Base-by-base conservation (phyloP, 2,888 invertebrate genomes). In the Lydus trimaculatus region DNA sequence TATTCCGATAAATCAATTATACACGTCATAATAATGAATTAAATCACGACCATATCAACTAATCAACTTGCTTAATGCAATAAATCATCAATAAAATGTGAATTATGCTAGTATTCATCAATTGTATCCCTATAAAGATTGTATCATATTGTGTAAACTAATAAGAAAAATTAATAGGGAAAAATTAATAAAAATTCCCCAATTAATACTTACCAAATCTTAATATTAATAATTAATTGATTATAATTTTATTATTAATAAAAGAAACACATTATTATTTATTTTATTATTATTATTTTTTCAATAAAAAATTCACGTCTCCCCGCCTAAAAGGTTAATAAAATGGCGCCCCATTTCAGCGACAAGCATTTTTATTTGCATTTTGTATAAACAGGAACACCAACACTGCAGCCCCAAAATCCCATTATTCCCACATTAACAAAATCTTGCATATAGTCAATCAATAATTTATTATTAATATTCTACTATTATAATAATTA, bases 241-340 rank as follows among this genome's bases (percentile, higher is more conserved):
- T 63, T 39, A 17, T 61, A 56, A 72, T 64, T 4, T 28, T 63
- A 20, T 59, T 63, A 2, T 31, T 63, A 61, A 63, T 61, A 59
- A 61, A 23, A 63, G 20, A 43, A 66, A 72, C 75, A 76, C 78
- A 78, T 79, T 74, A 75, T 77, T 78, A 72, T 75, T 73, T 28
- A 56, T 56, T 56, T 23, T 13, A 52, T 13, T 52, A 13, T 79
- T 74, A 75, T 77, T 78, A 72, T 75, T 73, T 28, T 28, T 56
- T n/a, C n/a, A n/a, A 13, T 13, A 23, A 23, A 73, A 74, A 69
- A 79, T 77, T 76, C 76, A 79, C 77, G 76, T 79, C 80, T 83
- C 83, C 82, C 82, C 82, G 81, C 82, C 83, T 82, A 81, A 82
- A 83, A 84, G 84, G 84, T 84, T 84, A 85, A 79, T 82, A 84